phyloP scores from a whole-genome alignment of 2,113 vertebrate genomes.

The Malurus elegans region DNA sequence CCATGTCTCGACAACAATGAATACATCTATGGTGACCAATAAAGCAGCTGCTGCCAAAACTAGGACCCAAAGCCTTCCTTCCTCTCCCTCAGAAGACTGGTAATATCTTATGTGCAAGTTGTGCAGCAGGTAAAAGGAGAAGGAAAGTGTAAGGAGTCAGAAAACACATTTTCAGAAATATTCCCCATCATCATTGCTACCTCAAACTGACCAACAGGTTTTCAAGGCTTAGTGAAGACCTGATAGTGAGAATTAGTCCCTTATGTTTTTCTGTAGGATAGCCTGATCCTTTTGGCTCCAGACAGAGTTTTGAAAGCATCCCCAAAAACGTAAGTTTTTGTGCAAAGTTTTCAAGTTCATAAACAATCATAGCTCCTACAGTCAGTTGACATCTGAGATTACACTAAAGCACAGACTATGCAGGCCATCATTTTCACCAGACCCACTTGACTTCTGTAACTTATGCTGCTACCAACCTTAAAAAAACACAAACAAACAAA shows the following conservation, averaged over 20 bases:
- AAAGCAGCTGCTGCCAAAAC: neutral
- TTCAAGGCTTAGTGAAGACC: neutral
- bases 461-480: neutral
- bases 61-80: neutral
- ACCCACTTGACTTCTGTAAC: neutral
- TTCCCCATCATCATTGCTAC: fast-evolving
- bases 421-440: neutral
- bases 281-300: neutral
- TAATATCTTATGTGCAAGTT: neutral
- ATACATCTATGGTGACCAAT: neutral
- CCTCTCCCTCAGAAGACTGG: neutral
- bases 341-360: neutral
- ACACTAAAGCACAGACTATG: neutral
- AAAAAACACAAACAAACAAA: neutral
- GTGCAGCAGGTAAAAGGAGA: neutral
- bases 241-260: neutral
- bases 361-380: neutral
- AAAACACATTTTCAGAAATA: neutral
- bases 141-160: neutral
- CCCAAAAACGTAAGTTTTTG: neutral
- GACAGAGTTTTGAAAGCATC: neutral
- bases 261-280: neutral
- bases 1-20: fast-evolving
- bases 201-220: neutral
- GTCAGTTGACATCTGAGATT: neutral